Evolutionary conservation across 2,797 vertebrate species (phyloP), one percentile per base, ranked within the genome.

Genomic region (Atherinosoma microstoma): DNA sequence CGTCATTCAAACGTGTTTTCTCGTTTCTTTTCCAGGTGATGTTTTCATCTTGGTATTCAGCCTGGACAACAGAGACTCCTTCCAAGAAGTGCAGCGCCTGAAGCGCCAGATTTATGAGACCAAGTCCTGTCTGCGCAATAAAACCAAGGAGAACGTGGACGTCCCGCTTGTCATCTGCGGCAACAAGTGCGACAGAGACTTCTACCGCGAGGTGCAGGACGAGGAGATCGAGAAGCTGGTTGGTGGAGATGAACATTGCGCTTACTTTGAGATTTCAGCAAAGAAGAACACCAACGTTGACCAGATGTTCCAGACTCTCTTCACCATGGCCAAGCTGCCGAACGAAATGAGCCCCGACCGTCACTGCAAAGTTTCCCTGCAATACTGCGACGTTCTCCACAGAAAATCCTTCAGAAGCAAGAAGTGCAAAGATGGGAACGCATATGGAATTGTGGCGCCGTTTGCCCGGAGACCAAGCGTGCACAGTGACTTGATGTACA

Each of bases 401-500:
- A 95, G 96, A 83, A 98, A 98, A 81, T 95, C 95, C 0, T 90
- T 97, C 86, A 94, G 95, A 47, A 94, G 70, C 89, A 96, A 96
- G 86, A 97, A 96, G 85, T 94, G 95, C 0, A 96, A 97, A 16
- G 85, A 93, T 0, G 96, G 95, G 1, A 96, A 96, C 63, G 97
- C 98, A 0, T 98, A 97, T 0, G 98, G 98, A 70, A 92, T 99
- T 40, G 95, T 99, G 85, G 97, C 96, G 2, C 97, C 98, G 20
- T 98, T 96, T 9, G 98, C 98, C 58, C 95, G 96, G 58, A 90
- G 97, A 45, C 98, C 98, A 8, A 99, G 98, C 69, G 96, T 99
- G 83, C 98, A 99, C 94, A 99, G 98, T 57, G 98, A 99, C 94
- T 95, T 99, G 84, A 95, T 97, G 97, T 99, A 98, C 89, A 98